A percentile compares a stretch with the other conserved stretches of the same genome.
phyloP scores from a whole-genome alignment of 2,888 invertebrate species.

The Platycnemis pennipes region DNA sequence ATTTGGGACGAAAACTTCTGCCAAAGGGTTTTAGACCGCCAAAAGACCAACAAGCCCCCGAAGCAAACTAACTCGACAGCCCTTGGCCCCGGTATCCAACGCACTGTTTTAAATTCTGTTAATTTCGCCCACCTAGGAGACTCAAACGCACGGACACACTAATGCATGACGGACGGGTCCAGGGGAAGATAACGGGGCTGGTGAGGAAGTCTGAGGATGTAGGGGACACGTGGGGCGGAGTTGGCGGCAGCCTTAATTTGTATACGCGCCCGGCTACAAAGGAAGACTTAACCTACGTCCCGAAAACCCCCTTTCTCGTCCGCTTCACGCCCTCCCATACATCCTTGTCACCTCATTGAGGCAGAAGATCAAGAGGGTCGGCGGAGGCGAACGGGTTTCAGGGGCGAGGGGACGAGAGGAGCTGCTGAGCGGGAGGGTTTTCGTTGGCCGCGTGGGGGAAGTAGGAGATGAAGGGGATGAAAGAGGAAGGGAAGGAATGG shows the following conservation, averaged over 20 bases:
- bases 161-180: neutral
- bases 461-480: neutral
- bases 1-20: neutral
- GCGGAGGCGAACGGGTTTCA: neutral
- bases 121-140: neutral
- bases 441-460: neutral
- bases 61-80: neutral
- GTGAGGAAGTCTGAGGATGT: neutral
- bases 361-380: slow-evolving; percentile 1
- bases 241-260: slow-evolving; percentile 9
- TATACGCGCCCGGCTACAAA: slow-evolving; percentile 25
- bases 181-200: neutral
- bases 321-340: slow-evolving; percentile 8
- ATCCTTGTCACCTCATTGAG: slow-evolving; percentile 49
- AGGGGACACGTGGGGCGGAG: neutral
- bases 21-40: neutral
- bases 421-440: neutral
- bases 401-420: neutral
- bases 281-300: slow-evolving; percentile 58
- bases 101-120: neutral
- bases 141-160: neutral
- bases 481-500: neutral
- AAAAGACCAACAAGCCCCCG: neutral
- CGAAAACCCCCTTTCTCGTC: slow-evolving; percentile 26
- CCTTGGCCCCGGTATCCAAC: neutral